Conservation (phyloP, 2,888 invertebrate species). For the Mesochorus sp. region DNA sequence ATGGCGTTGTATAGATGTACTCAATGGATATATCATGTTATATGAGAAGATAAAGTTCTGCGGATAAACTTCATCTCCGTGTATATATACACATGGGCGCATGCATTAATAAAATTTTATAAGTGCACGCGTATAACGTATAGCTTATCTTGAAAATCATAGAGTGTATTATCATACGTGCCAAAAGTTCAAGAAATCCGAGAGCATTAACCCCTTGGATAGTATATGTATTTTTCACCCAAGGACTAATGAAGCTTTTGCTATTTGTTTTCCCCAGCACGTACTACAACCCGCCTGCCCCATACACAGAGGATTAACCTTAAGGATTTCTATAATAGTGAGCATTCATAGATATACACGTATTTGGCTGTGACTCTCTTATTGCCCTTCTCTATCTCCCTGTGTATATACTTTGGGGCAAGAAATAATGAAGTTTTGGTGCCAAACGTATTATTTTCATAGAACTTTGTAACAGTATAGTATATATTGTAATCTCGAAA, state of each 20-base stretch:
- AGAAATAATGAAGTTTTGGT: constrained; percentile 59
- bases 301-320: constrained; percentile 35
- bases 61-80: not conserved
- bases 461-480: constrained; percentile 12
- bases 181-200: constrained; percentile 25
- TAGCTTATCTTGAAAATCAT: constrained; percentile 13
- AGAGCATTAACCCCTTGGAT: constrained; percentile 20
- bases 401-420: constrained; percentile 38
- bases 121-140: constrained; percentile 30
- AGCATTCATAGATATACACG: no score
- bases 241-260: constrained; percentile 58
- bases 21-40: no score
- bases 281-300: constrained; percentile 56
- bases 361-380: constrained; percentile 28
- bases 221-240: constrained; percentile 45
- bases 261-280: constrained; percentile 47
- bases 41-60: no score
- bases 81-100: no score
- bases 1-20: no score
- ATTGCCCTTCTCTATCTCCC: no score
- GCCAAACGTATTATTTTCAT: constrained; percentile 55
- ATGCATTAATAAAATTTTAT: constrained; percentile 29
- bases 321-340: constrained; percentile 54
- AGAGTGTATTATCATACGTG: constrained; percentile 40
- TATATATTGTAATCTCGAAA: constrained; percentile 25